Evolutionary conservation across 2,888 invertebrate species (phyloP), one percentile per base, ranked within the genome.

Genomic region (Silvanus unidentatus): DNA sequence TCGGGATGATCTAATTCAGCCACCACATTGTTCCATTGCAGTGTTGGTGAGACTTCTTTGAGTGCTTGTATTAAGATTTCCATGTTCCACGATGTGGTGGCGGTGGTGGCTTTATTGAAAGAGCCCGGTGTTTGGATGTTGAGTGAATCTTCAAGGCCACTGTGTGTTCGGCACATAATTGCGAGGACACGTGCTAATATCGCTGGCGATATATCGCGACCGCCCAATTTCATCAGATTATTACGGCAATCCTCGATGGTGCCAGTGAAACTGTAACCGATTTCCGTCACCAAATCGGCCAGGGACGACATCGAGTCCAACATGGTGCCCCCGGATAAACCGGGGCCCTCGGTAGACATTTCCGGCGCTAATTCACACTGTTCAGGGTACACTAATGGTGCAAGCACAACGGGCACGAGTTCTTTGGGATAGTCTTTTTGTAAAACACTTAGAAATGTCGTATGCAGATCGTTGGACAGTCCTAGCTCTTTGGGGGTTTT

Each of bases 11-110:
- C 98, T 30, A 98, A 73, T 72, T 94, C 92, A 49, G 83, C 73
- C 54, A 96, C 86, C 1, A 98, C 92, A 64, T 94, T 95, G 64
- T 87, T 88, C 96, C 97, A 97, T 59, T 86, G 86, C 47, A 97
- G 72, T 63, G 82, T 87, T 1, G 91, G 84, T 53, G 88, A 87
- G 53, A 91, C 75, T 68, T 96, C 95, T 69, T 92, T 91, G 16
- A 95, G 73, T n/a, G 90, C 85, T 68, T 91, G 89, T 32, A 95
- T 87, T 66, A 97, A 95, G 43, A 93, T 82, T 65, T 97, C 96
- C 9, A 92, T 82, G 69, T 95, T 95, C 97, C 97, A 98, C 2
- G 87, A 78, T 32, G 66, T 81, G 3, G 32, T 32, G 3, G 32
- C 32, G 56, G 5, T 8, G 4, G 37, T n/a, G 5, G 5, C 12